phyloP scores from a whole-genome alignment of 2,797 vertebrate species.

The Sebastes glaucus region DNA sequence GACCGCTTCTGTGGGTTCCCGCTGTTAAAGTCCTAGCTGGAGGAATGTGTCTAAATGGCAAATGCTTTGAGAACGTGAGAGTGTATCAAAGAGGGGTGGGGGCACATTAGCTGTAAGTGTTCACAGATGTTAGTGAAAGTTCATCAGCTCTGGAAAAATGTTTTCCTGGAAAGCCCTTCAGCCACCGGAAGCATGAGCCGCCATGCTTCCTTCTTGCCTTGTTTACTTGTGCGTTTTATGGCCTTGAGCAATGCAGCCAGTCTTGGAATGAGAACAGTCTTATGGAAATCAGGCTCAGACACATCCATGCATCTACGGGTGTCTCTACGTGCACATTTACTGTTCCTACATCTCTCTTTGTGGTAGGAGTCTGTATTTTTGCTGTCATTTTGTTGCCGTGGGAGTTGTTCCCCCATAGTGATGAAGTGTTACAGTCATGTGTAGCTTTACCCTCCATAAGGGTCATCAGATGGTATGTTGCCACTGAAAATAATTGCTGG shows the following conservation, averaged over 20 bases:
- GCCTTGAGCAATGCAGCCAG: conserved; percentile 61
- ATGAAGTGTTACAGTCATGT: conserved; percentile 49
- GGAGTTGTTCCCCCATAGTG: conserved; percentile 27
- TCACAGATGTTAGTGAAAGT: conserved; percentile 85
- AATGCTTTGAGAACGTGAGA: conserved; percentile 75
- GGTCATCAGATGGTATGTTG: conserved; percentile 77
- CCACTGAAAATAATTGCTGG: conserved; percentile 83
- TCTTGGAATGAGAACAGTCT: conserved; percentile 34
- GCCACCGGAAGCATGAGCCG: conserved; percentile 64
- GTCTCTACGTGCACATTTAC: background rate
- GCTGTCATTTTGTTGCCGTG: conserved; percentile 4
- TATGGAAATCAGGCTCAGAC: conserved; percentile 35
- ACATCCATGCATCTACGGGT: conserved; percentile 17
- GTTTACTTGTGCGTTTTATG: conserved; percentile 71
- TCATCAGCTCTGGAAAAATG: conserved; percentile 79
- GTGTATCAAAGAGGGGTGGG: conserved; percentile 75
- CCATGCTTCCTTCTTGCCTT: conserved; percentile 65
- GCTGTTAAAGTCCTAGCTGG: conserved; percentile 75
- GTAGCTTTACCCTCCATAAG: conserved; percentile 55
- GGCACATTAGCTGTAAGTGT: conserved; percentile 81
- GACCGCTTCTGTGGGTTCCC: conserved; percentile 80
- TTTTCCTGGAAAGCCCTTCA: conserved; percentile 72
- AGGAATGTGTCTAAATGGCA: conserved; percentile 86
- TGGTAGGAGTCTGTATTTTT: conserved; percentile 3
- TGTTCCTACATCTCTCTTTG: conserved; percentile 6